These are phyloP conservation scores for Neodiprion pinetum DNA, from an alignment of 1,140 invertebrate species.

Conservation along the genomic window DNA sequence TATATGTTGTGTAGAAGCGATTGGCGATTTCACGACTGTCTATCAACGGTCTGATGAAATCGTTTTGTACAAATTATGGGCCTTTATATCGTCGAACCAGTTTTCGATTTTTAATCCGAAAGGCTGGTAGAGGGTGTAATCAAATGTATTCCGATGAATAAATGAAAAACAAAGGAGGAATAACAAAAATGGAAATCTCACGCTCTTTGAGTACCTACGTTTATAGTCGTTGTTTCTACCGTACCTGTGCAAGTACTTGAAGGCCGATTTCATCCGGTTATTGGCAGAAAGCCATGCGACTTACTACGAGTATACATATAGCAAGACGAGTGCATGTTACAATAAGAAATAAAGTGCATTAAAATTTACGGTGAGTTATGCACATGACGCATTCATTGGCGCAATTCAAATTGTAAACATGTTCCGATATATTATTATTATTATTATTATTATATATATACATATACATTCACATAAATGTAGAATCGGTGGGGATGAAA, in stretches of 20 bases:
- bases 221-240: neutral
- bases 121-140: too few relatives aligned
- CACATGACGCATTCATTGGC: too few relatives aligned
- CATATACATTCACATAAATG: too few relatives aligned
- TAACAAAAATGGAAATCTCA: neutral
- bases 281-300: neutral
- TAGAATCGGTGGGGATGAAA: too few relatives aligned
- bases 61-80: neutral
- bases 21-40: slow-evolving; percentile 3
- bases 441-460: too few relatives aligned
- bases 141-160: neutral
- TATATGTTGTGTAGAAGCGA: neutral
- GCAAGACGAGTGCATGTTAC: neutral
- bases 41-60: neutral
- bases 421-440: too few relatives aligned
- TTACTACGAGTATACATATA: neutral
- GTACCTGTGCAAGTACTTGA: neutral
- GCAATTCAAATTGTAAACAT: too few relatives aligned
- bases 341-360: neutral
- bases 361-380: neutral
- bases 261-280: slow-evolving; percentile 2
- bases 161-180: neutral
- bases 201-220: too few relatives aligned
- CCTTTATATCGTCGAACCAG: neutral
- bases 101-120: too few relatives aligned